These are phyloP conservation scores for Daubentonia madagascariensis DNA, from an alignment of 2,113 vertebrate species.

Conservation along the genomic window DNA sequence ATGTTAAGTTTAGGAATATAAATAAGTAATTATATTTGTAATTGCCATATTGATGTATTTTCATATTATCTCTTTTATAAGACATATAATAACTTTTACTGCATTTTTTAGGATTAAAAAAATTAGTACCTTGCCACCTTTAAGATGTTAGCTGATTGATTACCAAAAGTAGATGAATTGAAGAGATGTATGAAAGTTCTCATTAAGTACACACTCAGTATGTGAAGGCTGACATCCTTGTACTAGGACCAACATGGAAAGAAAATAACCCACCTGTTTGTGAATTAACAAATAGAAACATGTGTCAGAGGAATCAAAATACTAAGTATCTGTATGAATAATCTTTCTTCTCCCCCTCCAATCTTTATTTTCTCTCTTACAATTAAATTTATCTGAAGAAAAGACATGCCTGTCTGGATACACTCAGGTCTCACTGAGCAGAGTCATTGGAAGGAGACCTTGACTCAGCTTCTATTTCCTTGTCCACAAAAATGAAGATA, in stretches of 20 bases:
- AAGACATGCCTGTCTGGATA: accelerated
- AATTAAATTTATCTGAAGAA: neutral
- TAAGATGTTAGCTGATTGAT: neutral
- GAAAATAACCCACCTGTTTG: neutral
- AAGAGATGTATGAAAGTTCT: neutral
- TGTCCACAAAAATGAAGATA: neutral
- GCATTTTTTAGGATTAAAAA: neutral
- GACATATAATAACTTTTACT: neutral
- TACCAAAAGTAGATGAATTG: neutral
- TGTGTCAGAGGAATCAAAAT: neutral
- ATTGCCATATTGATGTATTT: neutral
- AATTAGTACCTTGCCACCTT: neutral
- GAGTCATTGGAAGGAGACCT: neutral
- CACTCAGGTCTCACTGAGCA: neutral
- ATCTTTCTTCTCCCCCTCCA: neutral
- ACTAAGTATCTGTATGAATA: neutral
- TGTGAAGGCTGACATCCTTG: neutral
- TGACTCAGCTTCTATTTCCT: neutral
- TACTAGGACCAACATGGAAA: neutral
- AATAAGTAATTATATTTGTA: neutral
- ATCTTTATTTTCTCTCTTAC: neutral
- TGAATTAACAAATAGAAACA: neutral
- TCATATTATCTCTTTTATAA: neutral
- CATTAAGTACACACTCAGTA: neutral
- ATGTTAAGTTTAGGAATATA: neutral